Percentiles rank a stretch among this genome's conserved stretches.
phyloP scores from a whole-genome alignment of 2,888 invertebrate genomes.

The Eristalinus sepulchralis region DNA sequence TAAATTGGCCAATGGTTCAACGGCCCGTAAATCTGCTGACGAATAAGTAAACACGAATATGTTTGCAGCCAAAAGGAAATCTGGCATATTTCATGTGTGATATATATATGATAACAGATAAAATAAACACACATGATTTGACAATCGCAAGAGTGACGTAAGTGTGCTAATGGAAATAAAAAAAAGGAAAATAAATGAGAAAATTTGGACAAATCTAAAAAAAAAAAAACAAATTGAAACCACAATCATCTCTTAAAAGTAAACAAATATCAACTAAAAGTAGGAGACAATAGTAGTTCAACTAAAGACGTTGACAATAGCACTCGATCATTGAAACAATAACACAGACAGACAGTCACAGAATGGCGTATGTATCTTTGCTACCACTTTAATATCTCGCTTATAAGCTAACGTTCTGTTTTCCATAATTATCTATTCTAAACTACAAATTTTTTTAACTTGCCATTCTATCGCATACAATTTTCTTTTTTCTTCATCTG shows the following conservation, averaged over 20 bases:
- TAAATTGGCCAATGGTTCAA: neutral
- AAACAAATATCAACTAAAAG: constrained; percentile 7
- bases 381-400: constrained; percentile 53
- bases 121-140: neutral
- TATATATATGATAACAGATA: neutral
- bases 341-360: constrained; percentile 33
- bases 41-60: neutral
- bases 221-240: neutral
- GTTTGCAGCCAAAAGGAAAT: constrained; percentile 12
- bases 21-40: neutral
- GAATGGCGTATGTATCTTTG: constrained; percentile 1
- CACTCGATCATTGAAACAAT: constrained; percentile 55
- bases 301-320: constrained; percentile 54
- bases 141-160: neutral
- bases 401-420: constrained; percentile 45
- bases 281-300: constrained; percentile 21
- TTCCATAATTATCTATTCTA: constrained; percentile 53
- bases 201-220: constrained; percentile 6
- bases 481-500: constrained; percentile 7
- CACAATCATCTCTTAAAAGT: constrained; percentile 16
- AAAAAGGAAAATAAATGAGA: neutral
- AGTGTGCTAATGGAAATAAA: neutral
- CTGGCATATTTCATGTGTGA: neutral
- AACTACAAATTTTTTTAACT: constrained; percentile 26
- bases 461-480: constrained; percentile 54